Percentiles rank a stretch among this genome's conserved stretches.
phyloP scores from a whole-genome alignment of 1,140 invertebrate genomes.

The Panagrolaimus sp. region DNA sequence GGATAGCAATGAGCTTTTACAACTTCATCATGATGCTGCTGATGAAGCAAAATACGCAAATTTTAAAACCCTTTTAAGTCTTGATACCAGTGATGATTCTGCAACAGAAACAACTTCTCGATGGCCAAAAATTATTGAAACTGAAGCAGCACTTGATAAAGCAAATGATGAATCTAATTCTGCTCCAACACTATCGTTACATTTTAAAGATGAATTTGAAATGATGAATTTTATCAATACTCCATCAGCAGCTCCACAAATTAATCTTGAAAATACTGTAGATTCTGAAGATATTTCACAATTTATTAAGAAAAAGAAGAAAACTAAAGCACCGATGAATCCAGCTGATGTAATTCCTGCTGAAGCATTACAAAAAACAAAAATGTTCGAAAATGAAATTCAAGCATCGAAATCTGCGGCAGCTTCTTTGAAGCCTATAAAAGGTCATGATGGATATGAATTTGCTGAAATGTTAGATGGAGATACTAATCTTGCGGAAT shows the following conservation, averaged over 20 bases:
- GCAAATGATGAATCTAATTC: background rate
- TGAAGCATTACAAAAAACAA: background rate
- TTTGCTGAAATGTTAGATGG: background rate
- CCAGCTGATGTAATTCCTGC: background rate
- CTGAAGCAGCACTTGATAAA: background rate
- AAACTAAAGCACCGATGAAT: background rate
- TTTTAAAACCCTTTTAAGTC: too few species aligned
- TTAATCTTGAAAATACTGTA: background rate
- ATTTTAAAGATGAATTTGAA: background rate
- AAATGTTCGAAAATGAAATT: background rate
- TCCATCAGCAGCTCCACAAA: background rate
- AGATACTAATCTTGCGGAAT: background rate
- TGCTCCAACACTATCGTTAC: background rate
- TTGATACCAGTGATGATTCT: too few species aligned
- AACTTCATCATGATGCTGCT: background rate
- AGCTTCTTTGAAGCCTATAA: background rate
- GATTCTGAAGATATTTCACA: background rate
- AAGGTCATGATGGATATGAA: background rate
- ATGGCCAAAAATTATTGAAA: conserved; percentile 11
- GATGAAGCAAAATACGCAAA: conserved; percentile 2
- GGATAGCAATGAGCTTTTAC: too few species aligned
- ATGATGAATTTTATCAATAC: conserved; percentile 1
- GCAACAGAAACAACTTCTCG: background rate
- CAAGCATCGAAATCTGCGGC: background rate
- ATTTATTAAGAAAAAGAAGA: conserved; percentile 6